Evolutionary conservation across 2,113 vertebrate genomes (phyloP), one percentile per base, ranked within the genome.

Genomic region (Capreolus pygargus): DNA sequence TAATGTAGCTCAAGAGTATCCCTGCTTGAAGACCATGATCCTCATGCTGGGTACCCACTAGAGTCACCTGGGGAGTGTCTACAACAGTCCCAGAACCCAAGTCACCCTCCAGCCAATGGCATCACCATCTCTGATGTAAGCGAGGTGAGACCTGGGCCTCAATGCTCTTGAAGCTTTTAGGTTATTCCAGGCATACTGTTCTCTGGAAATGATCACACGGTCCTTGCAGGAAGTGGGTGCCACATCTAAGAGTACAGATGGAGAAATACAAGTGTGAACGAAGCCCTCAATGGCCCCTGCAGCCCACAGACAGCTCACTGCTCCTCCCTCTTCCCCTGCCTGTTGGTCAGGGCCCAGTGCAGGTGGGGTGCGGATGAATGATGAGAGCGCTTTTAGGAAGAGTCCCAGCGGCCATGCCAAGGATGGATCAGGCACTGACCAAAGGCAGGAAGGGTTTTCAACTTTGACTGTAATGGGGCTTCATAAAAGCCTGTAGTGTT

Each of bases 391-490:
- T 47, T 39, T 91, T 15, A 47, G 33, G 79, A 61, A 90, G 94
- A 85, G 1, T 4, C 28, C 52, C 84, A 61, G 43, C 0, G 3
- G 47, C 54, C 15, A 16, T 4, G 70, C 23, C 0, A 7, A 88
- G 79, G 78, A 86, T 45, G 52, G 76, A 97, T 84, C 8, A 0
- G 61, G 60, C 85, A 93, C 13, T 0, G 76, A n/a, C 79, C 82
- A 14, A 76, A 96, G 92, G 92, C 70, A 95, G 54, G 70, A 70
- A 54, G 50, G 61, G 58, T 45, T 93, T 83, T 95, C 43, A 14
- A 95, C 57, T 60, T 36, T 43, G 58, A 86, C 78, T 97, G 60
- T 96, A 94, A 97, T 57, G n/a, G 89, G 91, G 92, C 70, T 85
- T 95, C 39, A n/a, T 95, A 91, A 95, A 94, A 85, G 74, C 60